Percentiles rank a stretch among this genome's conserved stretches.
Conservation (phyloP, 1,140 invertebrate species). For the Samia ricini region DNA sequence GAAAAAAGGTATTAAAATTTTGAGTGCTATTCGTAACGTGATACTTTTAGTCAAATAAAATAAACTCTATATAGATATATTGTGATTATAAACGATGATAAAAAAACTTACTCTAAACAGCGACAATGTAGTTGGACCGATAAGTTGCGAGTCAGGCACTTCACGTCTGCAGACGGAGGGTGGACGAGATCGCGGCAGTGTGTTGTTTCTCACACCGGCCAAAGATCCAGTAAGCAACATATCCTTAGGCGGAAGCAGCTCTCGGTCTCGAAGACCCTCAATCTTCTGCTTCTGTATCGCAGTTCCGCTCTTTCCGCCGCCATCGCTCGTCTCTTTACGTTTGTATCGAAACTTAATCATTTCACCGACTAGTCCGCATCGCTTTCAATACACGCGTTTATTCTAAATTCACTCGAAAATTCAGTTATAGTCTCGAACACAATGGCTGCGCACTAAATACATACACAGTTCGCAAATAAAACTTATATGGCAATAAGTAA, state of each 20-base stretch:
- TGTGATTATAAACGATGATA: not conserved
- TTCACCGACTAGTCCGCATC: slow-evolving; percentile 60
- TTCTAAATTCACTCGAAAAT: slow-evolving; percentile 39
- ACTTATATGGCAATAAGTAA: slow-evolving; percentile 66
- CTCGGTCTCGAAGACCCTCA: slow-evolving; percentile 59
- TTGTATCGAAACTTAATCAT: slow-evolving; percentile 83
- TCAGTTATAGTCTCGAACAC: slow-evolving; percentile 57
- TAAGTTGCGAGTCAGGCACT: slow-evolving; percentile 35
- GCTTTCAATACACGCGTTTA: slow-evolving; percentile 39
- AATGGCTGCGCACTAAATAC: slow-evolving; percentile 58
- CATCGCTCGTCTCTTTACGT: slow-evolving; percentile 76
- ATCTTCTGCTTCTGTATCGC: slow-evolving; percentile 71
- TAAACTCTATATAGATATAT: not conserved
- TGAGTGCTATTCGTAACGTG: too few relatives aligned
- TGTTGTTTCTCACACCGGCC: slow-evolving; percentile 64
- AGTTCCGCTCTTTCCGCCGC: slow-evolving; percentile 50
- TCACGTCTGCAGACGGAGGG: slow-evolving; percentile 48
- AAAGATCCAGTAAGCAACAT: slow-evolving; percentile 54
- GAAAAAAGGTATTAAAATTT: too few relatives aligned
- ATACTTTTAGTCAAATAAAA: too few relatives aligned
- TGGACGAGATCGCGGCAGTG: slow-evolving; percentile 62
- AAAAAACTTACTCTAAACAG: slow-evolving; percentile 68
- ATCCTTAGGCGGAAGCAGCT: slow-evolving; percentile 65
- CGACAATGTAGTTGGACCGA: slow-evolving; percentile 52
- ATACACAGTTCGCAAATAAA: slow-evolving; percentile 42